Conservation (phyloP, 2,797 vertebrate genomes). For the Myripristis jacobus region DNA sequence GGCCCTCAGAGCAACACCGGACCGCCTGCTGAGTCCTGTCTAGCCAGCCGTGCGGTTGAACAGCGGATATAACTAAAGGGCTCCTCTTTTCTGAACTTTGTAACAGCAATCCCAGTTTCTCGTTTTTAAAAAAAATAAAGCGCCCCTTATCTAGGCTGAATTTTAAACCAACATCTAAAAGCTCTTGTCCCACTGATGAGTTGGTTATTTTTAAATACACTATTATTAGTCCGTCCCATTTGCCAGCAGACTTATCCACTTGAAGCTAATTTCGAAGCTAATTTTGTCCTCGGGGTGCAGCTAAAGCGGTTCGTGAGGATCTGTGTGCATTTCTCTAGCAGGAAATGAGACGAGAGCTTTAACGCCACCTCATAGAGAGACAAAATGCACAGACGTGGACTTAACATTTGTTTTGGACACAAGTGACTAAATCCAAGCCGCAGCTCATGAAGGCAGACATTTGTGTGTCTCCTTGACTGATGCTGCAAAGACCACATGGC, state of each 20-base stretch:
- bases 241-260: conserved; percentile 24
- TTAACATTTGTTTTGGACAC: no score
- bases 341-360: not conserved
- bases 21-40: not conserved
- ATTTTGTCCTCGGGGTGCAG: not conserved
- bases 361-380: not conserved
- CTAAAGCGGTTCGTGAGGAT: not conserved
- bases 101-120: conserved; percentile 13
- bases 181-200: conserved; percentile 54
- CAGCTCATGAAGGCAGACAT: no score
- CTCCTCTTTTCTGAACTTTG: conserved; percentile 26
- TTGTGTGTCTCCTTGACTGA: no score
- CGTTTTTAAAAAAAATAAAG: not conserved
- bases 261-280: conserved; percentile 20
- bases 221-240: conserved; percentile 65
- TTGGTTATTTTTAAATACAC: conserved; percentile 67
- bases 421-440: no score
- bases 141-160: not conserved
- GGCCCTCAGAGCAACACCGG: not conserved
- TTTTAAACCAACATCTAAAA: conserved; percentile 43
- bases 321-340: not conserved
- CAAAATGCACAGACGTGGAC: no score
- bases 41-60: not conserved
- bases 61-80: no score
- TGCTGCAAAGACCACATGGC: no score